phyloP scores from a whole-genome alignment of 2,888 invertebrate species.

The Macrophya alboannulata region DNA sequence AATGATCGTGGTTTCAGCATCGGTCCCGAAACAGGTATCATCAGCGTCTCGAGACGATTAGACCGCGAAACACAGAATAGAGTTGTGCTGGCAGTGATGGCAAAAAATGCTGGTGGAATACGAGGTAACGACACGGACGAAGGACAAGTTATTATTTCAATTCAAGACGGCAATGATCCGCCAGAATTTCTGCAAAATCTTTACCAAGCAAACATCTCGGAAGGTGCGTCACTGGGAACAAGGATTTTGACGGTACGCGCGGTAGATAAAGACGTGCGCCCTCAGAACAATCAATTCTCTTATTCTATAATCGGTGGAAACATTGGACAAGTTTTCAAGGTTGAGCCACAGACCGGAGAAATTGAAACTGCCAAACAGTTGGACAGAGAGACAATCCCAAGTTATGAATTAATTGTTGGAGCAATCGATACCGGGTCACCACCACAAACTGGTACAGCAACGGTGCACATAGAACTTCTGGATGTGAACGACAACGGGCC shows the following conservation, averaged over 20 bases:
- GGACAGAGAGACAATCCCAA: slow-evolving; percentile 90
- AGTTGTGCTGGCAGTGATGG: slow-evolving; percentile 94
- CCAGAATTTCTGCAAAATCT: slow-evolving; percentile 92
- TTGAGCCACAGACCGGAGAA: slow-evolving; percentile 93
- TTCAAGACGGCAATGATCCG: slow-evolving; percentile 98
- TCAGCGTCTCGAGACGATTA: slow-evolving; percentile 90
- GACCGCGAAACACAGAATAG: slow-evolving; percentile 95
- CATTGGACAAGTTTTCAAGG: slow-evolving; percentile 91
- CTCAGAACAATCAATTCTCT: slow-evolving; percentile 95
- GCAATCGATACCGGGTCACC: slow-evolving; percentile 95
- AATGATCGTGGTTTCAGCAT: slow-evolving; percentile 95
- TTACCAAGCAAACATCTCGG: slow-evolving; percentile 91
- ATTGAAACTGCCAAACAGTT: slow-evolving; percentile 89
- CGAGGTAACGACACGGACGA: slow-evolving; percentile 97
- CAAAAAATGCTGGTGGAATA: slow-evolving; percentile 97
- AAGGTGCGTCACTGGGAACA: slow-evolving; percentile 89
- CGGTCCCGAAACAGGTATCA: slow-evolving; percentile 91
- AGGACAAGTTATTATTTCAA: slow-evolving; percentile 95
- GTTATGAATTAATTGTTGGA: slow-evolving; percentile 90
- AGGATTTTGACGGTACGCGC: slow-evolving; percentile 91
- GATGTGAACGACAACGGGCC: slow-evolving; percentile 98
- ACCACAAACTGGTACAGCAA: slow-evolving; percentile 95
- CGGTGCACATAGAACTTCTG: slow-evolving; percentile 89
- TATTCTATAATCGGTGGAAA: slow-evolving; percentile 95
- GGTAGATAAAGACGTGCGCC: slow-evolving; percentile 94